A percentile compares a stretch with the other conserved stretches of the same genome.
Conservation (phyloP, 2,888 invertebrate genomes). For the Trichacis sp. region DNA sequence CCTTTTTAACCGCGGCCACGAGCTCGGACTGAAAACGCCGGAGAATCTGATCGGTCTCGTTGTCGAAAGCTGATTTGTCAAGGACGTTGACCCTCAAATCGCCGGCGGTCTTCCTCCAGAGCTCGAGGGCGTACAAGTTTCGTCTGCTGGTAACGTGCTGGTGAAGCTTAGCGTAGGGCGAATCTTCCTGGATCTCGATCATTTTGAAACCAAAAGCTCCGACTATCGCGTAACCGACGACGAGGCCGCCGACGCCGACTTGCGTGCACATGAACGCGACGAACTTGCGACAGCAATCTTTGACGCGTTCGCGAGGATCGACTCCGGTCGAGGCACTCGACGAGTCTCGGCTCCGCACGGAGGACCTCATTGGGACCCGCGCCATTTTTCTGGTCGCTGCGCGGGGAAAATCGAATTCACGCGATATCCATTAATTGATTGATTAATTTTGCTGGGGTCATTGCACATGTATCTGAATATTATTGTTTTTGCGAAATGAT, state of each 20-base stretch:
- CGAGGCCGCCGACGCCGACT: conserved; percentile 85
- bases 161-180: conserved; percentile 55
- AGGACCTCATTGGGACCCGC: conserved; percentile 69
- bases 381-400: conserved; percentile 46
- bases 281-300: conserved; percentile 87
- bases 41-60: conserved; percentile 74
- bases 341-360: conserved; percentile 74
- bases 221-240: conserved; percentile 87
- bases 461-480: too few relatives aligned
- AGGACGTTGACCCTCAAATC: conserved; percentile 74
- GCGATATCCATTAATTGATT: too few relatives aligned
- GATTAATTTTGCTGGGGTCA: too few relatives aligned
- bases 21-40: conserved; percentile 78
- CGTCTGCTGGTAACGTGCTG: conserved; percentile 70
- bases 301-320: conserved; percentile 81
- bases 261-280: conserved; percentile 94
- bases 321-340: conserved; percentile 77
- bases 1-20: conserved; percentile 74
- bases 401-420: too few relatives aligned
- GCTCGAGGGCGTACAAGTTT: conserved; percentile 72
- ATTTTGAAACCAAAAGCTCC: conserved; percentile 86
- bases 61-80: conserved; percentile 76
- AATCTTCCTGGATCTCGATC: conserved; percentile 77
- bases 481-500: too few relatives aligned
- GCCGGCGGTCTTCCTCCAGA: conserved; percentile 79